Base-by-base conservation (phyloP, 1,140 invertebrate species). In the Xylocopa sonorina region DNA sequence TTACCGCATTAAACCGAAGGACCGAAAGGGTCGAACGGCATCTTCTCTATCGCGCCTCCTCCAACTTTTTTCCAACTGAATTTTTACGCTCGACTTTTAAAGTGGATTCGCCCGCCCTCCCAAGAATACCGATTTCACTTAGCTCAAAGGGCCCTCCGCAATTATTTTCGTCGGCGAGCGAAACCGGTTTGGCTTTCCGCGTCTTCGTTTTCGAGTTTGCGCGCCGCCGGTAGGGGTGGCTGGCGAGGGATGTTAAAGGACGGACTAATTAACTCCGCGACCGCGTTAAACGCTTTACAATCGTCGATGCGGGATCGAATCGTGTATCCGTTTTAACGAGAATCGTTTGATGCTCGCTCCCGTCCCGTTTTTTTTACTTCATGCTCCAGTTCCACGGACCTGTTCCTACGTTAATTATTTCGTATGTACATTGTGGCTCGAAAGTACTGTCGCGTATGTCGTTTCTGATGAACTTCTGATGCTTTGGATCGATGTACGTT, bases 1-100 rank as follows among this genome's bases (percentile, higher is more conserved):
- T 67, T 32, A 24, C 50, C 12, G 10, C 43, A 43, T 63, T 43
- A 38, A 53, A 75, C 27, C 18, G 6, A n/a, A 75, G 72, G 43
- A 66, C 32, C 38, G 38, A 66, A 74, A 41, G 60, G 72, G 18
- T 41, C 32, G 43, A 46, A 29, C 64, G 6, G 34, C 1, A 21
- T 24, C 24, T 67, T n/a, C 27, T 66, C 9, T 41, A 16, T 58
- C 9, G 38, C 9, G 38, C 9, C 9, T 38, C 38, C 38, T 38
- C 38, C 38, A 38, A 4, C 9, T 38, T 27, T 48, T 29, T 48
- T 55, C 32, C 34, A 1, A 5, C 48, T 6, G 0, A 21, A 6
- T 18, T 27, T 53, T 32, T 24, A 32, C 5, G 43, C 12, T 43
- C 18, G 38, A 74, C 24, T 64, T 32, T 53, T 24, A 41, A 41